Evolutionary conservation across 2,888 invertebrate genomes (phyloP).

Genomic region (Barypeithes pellucidus): DNA sequence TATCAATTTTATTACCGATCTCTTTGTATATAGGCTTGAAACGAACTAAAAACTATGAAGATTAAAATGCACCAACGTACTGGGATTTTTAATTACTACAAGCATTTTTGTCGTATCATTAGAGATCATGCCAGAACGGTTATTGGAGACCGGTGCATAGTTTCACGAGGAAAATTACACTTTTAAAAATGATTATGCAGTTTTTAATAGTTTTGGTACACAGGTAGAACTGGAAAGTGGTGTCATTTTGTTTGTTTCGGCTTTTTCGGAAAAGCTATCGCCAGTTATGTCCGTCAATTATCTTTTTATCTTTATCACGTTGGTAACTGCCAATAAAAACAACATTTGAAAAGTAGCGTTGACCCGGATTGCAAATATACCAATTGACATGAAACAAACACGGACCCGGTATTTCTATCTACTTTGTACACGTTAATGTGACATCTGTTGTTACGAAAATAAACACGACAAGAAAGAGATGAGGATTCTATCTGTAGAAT

Average conservation of each 20-base stretch:
- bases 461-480: too few relatives aligned
- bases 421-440: too few relatives aligned
- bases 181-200: constrained; percentile 24
- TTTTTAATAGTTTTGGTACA: background rate
- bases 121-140: constrained; percentile 29
- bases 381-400: too few relatives aligned
- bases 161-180: constrained; percentile 29
- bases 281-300: background rate
- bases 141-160: constrained; percentile 24
- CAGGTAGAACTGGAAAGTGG: background rate
- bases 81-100: constrained; percentile 23
- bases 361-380: too few relatives aligned
- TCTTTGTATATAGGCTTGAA: background rate
- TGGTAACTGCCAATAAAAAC: too few relatives aligned
- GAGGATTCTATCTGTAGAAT: too few relatives aligned
- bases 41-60: background rate
- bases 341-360: too few relatives aligned
- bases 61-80: constrained; percentile 21
- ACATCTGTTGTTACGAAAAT: too few relatives aligned
- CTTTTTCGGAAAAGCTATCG: background rate
- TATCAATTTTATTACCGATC: too few relatives aligned
- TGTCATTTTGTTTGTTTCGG: background rate
- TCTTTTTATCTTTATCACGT: too few relatives aligned
- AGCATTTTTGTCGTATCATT: constrained; percentile 28
- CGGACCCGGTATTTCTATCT: too few relatives aligned